A percentile compares a stretch with the other conserved stretches of the same genome.
phyloP scores from a whole-genome alignment of 1,140 invertebrate species.

The Drosophila oshimai region DNA sequence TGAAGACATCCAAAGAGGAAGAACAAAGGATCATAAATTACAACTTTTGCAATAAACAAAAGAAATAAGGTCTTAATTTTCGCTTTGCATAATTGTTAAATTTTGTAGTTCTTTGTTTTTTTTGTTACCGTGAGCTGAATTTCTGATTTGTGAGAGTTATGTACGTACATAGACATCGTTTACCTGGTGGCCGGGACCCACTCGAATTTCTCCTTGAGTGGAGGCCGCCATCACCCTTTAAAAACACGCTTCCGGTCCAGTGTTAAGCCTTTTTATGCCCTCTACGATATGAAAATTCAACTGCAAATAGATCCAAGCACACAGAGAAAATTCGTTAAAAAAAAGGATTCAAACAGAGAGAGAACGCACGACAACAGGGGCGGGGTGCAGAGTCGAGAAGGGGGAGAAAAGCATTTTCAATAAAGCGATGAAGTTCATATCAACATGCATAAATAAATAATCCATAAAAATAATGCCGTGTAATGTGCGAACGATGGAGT shows the following conservation, averaged over 20 bases:
- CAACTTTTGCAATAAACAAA: conserved; percentile 26
- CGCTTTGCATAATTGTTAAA: conserved; percentile 50
- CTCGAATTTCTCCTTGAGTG: conserved; percentile 97
- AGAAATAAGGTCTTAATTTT: conserved; percentile 14
- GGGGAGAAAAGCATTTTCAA: conserved; percentile 40
- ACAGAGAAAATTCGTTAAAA: conserved; percentile 25
- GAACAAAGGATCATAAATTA: conserved; percentile 33
- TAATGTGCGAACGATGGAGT: conserved; percentile 54
- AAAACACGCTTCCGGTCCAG: conserved; percentile 83
- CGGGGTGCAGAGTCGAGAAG: not conserved
- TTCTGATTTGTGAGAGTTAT: conserved; percentile 83
- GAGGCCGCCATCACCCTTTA: conserved; percentile 85
- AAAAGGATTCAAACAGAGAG: conserved; percentile 11
- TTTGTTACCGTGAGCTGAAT: conserved; percentile 84
- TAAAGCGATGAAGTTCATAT: conserved; percentile 64
- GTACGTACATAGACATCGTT: conserved; percentile 86
- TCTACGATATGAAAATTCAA: conserved; percentile 80
- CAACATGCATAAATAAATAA: conserved; percentile 76
- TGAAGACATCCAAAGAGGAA: conserved; percentile 15
- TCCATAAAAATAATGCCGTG: conserved; percentile 75
- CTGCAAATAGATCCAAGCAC: conserved; percentile 53
- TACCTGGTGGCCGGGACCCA: conserved; percentile 97
- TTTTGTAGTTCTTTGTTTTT: conserved; percentile 55
- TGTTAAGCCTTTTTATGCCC: conserved; percentile 83
- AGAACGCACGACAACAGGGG: not conserved